Evolutionary conservation across 2,113 vertebrate species (phyloP).

Genomic region (Gnathonemus longibarbis): DNA sequence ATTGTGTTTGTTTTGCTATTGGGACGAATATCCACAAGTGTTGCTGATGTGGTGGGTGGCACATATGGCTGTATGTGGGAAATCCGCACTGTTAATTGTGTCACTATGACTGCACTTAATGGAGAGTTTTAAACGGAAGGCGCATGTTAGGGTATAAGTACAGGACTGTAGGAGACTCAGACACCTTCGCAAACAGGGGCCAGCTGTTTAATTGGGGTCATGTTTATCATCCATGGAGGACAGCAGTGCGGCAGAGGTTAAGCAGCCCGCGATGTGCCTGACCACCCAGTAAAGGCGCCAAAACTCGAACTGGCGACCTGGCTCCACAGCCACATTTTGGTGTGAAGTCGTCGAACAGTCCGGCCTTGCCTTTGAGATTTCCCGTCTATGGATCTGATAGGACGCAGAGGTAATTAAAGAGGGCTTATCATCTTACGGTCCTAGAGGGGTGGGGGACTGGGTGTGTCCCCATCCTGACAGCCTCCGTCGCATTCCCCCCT

Average conservation of each 20-base stretch:
- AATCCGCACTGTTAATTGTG: neutral
- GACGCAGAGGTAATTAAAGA: neutral
- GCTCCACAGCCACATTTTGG: neutral
- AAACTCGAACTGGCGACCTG: neutral
- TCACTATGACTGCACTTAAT: neutral
- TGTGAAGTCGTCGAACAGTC: neutral
- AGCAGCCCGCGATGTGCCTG: neutral
- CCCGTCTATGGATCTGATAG: neutral
- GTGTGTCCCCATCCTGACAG: neutral
- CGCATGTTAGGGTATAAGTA: neutral
- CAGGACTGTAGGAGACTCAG: neutral
- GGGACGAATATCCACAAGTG: slow-evolving; percentile 60
- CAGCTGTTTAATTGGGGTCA: neutral
- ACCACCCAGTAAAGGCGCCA: neutral
- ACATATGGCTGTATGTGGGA: slow-evolving; percentile 33
- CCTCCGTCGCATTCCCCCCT: slow-evolving; percentile 6
- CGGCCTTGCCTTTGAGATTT: neutral
- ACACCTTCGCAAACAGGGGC: neutral
- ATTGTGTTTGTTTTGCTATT: slow-evolving; percentile 62
- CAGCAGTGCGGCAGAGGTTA: neutral
- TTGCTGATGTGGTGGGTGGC: slow-evolving; percentile 38
- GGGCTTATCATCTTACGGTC: neutral
- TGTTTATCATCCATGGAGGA: neutral
- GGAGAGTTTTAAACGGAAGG: neutral
- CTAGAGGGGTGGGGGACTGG: neutral